These are phyloP conservation scores for Chloebia gouldiae DNA, from an alignment of 2,113 vertebrate species.

Conservation along the genomic window DNA sequence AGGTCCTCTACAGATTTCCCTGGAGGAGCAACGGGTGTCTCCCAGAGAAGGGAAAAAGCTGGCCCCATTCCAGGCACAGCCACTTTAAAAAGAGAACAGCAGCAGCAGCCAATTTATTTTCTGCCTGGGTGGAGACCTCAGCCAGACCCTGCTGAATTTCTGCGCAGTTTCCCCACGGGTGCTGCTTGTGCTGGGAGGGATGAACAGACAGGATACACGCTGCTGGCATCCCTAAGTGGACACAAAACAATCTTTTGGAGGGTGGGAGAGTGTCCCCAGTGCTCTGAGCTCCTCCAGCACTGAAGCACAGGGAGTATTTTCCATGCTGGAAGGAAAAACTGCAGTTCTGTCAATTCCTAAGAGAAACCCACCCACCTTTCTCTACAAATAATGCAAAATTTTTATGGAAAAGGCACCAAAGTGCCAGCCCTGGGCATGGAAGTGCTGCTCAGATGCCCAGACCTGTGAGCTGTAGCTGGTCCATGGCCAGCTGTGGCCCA, in stretches of 20 bases:
- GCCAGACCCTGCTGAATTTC: background rate
- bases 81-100: background rate
- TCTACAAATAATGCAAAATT: background rate
- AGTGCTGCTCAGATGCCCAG: background rate
- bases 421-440: background rate
- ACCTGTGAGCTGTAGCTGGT: background rate
- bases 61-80: background rate
- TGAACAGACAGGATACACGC: rapidly evolving
- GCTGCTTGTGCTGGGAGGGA: background rate
- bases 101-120: background rate
- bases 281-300: background rate
- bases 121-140: background rate
- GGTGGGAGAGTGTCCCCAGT: background rate
- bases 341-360: background rate
- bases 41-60: background rate
- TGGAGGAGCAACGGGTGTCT: background rate
- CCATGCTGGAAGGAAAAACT: background rate
- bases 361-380: background rate
- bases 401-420: background rate
- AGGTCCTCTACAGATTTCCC: background rate
- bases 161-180: background rate
- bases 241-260: background rate
- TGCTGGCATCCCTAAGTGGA: background rate
- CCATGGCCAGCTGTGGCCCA: rapidly evolving
- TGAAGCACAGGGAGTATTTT: rapidly evolving